These are phyloP conservation scores for Drosophila borealis DNA, from an alignment of 2,888 invertebrate species.

Conservation along the genomic window DNA sequence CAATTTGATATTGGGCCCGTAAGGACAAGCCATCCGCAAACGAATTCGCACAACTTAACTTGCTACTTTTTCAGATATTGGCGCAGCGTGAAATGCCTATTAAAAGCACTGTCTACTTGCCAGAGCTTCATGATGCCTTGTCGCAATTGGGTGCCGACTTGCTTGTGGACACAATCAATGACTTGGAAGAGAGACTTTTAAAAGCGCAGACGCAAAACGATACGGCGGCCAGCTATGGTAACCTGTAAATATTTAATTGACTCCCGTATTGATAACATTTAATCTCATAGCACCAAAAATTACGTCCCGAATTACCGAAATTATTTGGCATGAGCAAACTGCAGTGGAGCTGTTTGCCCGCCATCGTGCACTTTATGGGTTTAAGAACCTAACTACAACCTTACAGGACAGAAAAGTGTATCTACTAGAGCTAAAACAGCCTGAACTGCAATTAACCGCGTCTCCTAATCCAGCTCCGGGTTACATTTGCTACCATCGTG, in stretches of 20 bases:
- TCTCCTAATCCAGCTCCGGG: slow-evolving; percentile 85
- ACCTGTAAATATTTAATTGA: background rate
- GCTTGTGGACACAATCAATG: slow-evolving; percentile 87
- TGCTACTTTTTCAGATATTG: slow-evolving; percentile 75
- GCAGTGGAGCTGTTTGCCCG: slow-evolving; percentile 89
- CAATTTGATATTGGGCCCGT: slow-evolving; percentile 92
- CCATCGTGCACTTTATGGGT: slow-evolving; percentile 89
- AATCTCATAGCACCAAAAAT: slow-evolving; percentile 89
- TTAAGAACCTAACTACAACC: slow-evolving; percentile 87
- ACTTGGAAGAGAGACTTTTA: slow-evolving; percentile 87
- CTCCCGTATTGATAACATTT: slow-evolving; percentile 2
- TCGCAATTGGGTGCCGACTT: slow-evolving; percentile 89
- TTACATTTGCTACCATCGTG: slow-evolving; percentile 87
- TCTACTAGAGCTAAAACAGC: slow-evolving; percentile 86
- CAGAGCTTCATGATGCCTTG: slow-evolving; percentile 88
- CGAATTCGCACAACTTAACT: background rate
- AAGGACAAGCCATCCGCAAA: slow-evolving; percentile 46
- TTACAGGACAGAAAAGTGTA: slow-evolving; percentile 88
- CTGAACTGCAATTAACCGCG: slow-evolving; percentile 11
- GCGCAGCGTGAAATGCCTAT: slow-evolving; percentile 87
- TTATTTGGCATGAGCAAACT: slow-evolving; percentile 89
- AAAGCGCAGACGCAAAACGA: slow-evolving; percentile 87
- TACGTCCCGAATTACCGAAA: slow-evolving; percentile 86
- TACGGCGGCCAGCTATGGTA: slow-evolving; percentile 90
- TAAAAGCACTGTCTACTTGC: slow-evolving; percentile 87